Percentiles rank a stretch among this genome's conserved stretches.
Conservation (phyloP, 2,888 invertebrate genomes). For the Heliconius aoede region DNA sequence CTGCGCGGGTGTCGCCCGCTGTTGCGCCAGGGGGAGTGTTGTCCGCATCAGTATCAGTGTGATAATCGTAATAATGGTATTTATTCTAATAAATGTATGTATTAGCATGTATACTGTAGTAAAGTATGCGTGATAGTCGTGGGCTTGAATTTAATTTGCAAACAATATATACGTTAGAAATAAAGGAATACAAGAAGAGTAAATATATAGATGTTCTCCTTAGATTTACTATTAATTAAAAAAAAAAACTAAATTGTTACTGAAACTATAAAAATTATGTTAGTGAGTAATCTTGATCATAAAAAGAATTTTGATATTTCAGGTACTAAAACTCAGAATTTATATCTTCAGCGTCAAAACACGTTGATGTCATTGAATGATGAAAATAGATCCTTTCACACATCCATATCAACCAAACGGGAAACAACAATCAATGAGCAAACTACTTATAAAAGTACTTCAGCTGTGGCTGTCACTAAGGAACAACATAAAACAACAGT, state of each 20-base stretch:
- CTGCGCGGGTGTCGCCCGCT: slow-evolving; percentile 90
- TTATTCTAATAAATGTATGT: not conserved
- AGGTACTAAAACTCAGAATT: slow-evolving; percentile 43
- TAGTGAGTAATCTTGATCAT: not conserved
- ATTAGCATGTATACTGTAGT: not conserved
- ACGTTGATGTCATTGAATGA: slow-evolving; percentile 56
- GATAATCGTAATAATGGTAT: slow-evolving; percentile 63
- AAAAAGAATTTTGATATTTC: slow-evolving; percentile 29
- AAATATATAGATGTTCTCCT: not conserved
- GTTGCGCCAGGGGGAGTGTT: slow-evolving; percentile 90
- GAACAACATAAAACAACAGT: slow-evolving; percentile 59
- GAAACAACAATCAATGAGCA: slow-evolving; percentile 61
- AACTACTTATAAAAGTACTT: slow-evolving; percentile 55
- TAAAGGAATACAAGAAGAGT: not conserved
- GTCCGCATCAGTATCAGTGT: slow-evolving; percentile 93
- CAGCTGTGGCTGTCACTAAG: slow-evolving; percentile 54
- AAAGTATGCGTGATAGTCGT: not conserved
- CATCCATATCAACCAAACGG: slow-evolving; percentile 56
- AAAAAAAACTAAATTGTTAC: not conserved
- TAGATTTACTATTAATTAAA: too few species aligned
- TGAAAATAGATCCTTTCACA: slow-evolving; percentile 64
- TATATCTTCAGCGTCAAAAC: slow-evolving; percentile 50
- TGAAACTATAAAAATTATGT: not conserved
- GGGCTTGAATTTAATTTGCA: not conserved
- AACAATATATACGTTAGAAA: not conserved